phyloP scores from a whole-genome alignment of 2,888 invertebrate species.

The Kryphioiulus occultus region DNA sequence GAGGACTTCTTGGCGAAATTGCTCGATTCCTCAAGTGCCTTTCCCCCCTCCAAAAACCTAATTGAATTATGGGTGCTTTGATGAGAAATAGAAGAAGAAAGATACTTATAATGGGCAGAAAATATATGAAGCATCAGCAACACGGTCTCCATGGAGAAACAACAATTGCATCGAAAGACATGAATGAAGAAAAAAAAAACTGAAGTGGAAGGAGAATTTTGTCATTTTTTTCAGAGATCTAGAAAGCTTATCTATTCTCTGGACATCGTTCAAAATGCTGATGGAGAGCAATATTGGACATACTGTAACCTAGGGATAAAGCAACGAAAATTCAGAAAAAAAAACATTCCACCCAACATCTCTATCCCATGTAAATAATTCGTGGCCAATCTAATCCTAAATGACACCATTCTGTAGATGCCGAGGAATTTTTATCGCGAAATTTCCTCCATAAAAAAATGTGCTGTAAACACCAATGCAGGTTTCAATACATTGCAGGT shows the following conservation, averaged over 20 bases:
- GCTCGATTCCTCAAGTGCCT: not conserved
- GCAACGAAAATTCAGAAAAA: not conserved
- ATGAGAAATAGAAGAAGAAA: not conserved
- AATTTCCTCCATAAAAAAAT: not conserved
- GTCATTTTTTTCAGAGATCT: not conserved
- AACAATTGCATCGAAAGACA: not conserved
- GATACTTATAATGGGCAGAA: not conserved
- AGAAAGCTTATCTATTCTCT: not conserved
- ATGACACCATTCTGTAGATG: not conserved
- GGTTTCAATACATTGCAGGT: not conserved
- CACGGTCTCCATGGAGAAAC: not conserved
- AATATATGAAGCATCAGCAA: conserved; percentile 27
- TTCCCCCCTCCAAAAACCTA: not conserved
- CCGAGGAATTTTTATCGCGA: not conserved
- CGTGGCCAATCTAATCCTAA: not conserved
- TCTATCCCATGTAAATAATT: not conserved
- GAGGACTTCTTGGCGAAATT: not conserved
- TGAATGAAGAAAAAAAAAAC: not conserved
- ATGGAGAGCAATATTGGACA: not conserved
- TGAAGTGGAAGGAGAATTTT: not conserved
- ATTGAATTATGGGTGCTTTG: conserved; percentile 12
- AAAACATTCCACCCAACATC: not conserved
- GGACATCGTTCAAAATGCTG: not conserved
- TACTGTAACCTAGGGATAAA: not conserved
- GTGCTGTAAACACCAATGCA: not conserved